Percentiles rank a stretch among this genome's conserved stretches.
phyloP scores from a whole-genome alignment of 2,797 vertebrate genomes.

The Lutjanus argentimaculatus region DNA sequence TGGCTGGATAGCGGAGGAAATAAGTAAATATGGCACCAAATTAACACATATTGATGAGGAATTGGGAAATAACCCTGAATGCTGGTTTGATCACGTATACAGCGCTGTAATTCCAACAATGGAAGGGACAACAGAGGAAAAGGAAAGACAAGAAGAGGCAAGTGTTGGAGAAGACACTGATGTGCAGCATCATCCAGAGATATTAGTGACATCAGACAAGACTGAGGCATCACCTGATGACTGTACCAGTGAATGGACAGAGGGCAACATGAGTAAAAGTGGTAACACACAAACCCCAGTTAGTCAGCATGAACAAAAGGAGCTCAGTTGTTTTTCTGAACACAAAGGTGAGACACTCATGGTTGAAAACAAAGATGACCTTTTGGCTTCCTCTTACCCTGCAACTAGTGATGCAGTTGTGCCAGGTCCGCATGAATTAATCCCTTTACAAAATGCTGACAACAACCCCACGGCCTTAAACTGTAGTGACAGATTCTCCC shows the following conservation, averaged over 20 bases:
- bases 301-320: slow-evolving; percentile 21
- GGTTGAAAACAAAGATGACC: slow-evolving; percentile 38
- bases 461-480: slow-evolving; percentile 29
- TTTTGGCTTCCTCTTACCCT: slow-evolving; percentile 15
- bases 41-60: not conserved
- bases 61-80: not conserved
- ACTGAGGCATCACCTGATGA: slow-evolving; percentile 14
- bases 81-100: slow-evolving; percentile 18
- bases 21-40: not conserved
- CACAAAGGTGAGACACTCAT: slow-evolving; percentile 18
- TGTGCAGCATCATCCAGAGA: not conserved
- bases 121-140: slow-evolving; percentile 5
- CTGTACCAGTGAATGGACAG: slow-evolving; percentile 12
- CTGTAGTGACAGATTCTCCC: slow-evolving; percentile 53
- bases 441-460: slow-evolving; percentile 38
- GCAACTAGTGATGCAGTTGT: slow-evolving; percentile 69
- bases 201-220: slow-evolving; percentile 4
- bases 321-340: slow-evolving; percentile 21
- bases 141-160: slow-evolving; percentile 7
- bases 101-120: not conserved
- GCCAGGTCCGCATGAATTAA: slow-evolving; percentile 53
- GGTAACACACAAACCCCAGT: slow-evolving; percentile 2
- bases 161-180: slow-evolving; percentile 19
- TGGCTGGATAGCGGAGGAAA: slow-evolving; percentile 13
- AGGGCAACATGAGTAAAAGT: slow-evolving; percentile 4